Evolutionary conservation across 2,888 invertebrate species (phyloP).

Genomic region (Liposcelis brunnea): DNA sequence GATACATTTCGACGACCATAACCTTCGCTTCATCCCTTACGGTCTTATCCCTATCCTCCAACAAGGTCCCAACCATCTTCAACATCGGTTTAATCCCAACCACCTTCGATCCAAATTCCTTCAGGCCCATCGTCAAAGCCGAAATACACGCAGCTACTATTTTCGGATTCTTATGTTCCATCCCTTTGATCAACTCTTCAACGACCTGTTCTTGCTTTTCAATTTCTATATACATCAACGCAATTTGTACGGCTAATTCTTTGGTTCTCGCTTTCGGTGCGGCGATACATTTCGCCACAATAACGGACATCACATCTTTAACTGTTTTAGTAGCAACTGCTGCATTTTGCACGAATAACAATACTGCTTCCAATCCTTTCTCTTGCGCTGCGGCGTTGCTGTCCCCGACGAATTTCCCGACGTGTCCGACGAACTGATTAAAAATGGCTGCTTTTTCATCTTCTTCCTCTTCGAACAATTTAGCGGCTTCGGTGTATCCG

Average conservation of each 20-base stretch:
- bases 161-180: conserved; percentile 92
- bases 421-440: conserved; percentile 72
- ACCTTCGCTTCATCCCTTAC: conserved; percentile 86
- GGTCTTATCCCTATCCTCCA: conserved; percentile 80
- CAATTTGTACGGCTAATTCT: conserved; percentile 75
- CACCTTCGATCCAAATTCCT: conserved; percentile 85
- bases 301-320: conserved; percentile 73
- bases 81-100: conserved; percentile 73
- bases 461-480: conserved; percentile 68
- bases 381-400: conserved; percentile 92
- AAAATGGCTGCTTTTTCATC: conserved; percentile 92
- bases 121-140: conserved; percentile 55
- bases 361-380: conserved; percentile 80
- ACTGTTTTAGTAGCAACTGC: conserved; percentile 72
- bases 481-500: conserved; percentile 87
- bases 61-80: conserved; percentile 65
- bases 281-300: conserved; percentile 83
- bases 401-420: conserved; percentile 89
- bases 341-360: conserved; percentile 84
- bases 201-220: conserved; percentile 81
- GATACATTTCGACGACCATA: conserved; percentile 81
- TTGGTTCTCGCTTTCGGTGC: conserved; percentile 82
- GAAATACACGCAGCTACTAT: conserved; percentile 72
- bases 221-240: conserved; percentile 87
- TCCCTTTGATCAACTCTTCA: conserved; percentile 84